phyloP scores from a whole-genome alignment of 2,888 invertebrate species.

The Norana najaformis region DNA sequence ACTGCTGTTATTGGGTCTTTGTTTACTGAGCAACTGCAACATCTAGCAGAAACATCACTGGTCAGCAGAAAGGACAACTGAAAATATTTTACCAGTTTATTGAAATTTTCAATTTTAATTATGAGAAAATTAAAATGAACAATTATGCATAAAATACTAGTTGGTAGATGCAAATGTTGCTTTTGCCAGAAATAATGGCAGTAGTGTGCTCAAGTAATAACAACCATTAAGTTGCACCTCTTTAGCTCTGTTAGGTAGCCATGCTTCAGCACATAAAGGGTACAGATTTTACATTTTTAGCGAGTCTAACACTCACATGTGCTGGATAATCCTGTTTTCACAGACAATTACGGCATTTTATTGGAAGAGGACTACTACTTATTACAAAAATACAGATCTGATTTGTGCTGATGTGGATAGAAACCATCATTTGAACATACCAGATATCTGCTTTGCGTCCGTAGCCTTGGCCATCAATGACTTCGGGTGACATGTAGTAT shows the following conservation, averaged over 20 bases:
- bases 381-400: neutral
- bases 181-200: neutral
- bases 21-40: neutral
- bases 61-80: neutral
- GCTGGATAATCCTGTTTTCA: no score
- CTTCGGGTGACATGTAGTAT: conserved; percentile 63
- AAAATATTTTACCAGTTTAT: neutral
- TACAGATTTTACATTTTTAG: no score
- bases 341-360: no score
- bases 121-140: neutral
- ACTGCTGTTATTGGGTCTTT: neutral
- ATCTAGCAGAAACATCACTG: neutral
- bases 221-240: neutral
- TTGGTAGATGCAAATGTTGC: no score
- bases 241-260: no score
- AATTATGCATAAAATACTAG: neutral
- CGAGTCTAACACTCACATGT: no score
- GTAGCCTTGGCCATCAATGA: conserved; percentile 62
- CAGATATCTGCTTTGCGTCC: conserved; percentile 63
- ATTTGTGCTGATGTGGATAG: neutral
- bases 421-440: conserved; percentile 50
- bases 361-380: no score
- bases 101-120: neutral
- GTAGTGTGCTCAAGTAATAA: neutral
- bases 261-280: no score